Conservation (phyloP, 2,113 vertebrate species). For the Sebastes schlegelii region DNA sequence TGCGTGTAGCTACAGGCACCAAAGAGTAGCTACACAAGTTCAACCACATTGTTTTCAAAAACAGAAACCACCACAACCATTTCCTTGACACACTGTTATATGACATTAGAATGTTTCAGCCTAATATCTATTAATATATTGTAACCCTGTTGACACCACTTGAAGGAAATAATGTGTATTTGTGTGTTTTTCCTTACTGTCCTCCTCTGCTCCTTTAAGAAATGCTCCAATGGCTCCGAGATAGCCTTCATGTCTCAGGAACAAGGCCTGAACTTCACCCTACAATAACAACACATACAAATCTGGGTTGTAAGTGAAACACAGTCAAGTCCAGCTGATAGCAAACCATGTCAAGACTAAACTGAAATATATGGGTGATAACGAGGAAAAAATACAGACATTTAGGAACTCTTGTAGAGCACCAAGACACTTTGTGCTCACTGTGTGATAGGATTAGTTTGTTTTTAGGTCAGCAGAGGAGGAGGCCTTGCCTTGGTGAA, state of each 20-base stretch:
- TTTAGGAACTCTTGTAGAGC: not conserved
- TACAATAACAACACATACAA: conserved; percentile 66
- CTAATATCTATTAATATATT: not conserved
- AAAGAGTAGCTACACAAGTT: not conserved
- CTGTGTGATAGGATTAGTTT: not conserved
- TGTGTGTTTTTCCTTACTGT: conserved; percentile 89
- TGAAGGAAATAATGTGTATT: not conserved
- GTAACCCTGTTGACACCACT: not conserved
- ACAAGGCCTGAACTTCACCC: conserved; percentile 98
- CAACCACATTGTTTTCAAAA: not conserved
- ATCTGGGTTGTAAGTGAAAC: not conserved
- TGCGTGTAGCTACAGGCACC: not conserved
- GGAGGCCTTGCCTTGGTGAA: conserved; percentile 92
- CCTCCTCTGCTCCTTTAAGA: conserved; percentile 97
- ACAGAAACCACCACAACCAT: not conserved
- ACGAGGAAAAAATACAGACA: not conserved
- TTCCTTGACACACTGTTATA: too few relatives aligned
- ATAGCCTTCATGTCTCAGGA: conserved; percentile 98
- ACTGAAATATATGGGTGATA: not conserved
- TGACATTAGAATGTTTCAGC: not conserved
- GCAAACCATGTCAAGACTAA: not conserved
- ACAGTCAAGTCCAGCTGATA: not conserved
- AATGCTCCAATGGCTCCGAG: conserved; percentile 98
- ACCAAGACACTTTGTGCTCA: not conserved
- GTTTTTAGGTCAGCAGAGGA: not conserved